Evolutionary conservation across 1,140 invertebrate species (phyloP), one percentile per base, ranked within the genome.

Genomic region (Euglossa dilemma): DNA sequence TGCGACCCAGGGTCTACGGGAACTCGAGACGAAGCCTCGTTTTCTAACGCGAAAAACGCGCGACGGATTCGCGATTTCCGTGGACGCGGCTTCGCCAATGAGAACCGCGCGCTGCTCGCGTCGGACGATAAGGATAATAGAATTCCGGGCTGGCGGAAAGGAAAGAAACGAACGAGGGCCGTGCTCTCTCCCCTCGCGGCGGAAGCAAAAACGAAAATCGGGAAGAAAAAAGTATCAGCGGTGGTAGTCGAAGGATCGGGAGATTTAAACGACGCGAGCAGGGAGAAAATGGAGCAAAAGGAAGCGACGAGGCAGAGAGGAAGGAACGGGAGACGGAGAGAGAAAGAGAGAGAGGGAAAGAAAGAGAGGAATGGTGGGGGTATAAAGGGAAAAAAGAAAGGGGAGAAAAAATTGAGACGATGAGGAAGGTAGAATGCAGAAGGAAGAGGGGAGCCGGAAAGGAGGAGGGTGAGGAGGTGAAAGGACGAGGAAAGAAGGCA

Each of bases 391-490:
- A 56, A 18, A 56, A 59, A 57, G 50, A 52, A 73, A 71, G 71
- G 52, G 59, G 43, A 73, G 74, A 83, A 71, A 72, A 73, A 67
- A 70, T 74, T 50, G 70, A 85, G 69, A 78, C 69, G 74, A 77
- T 56, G 67, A 73, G 36, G 69, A 83, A 66, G 80, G 73, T 67
- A 83, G 86, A 87, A 79, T 23, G 59, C 63, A 75, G 70, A 63
- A 73, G 69, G 73, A 85, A 82, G 80, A 72, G 71, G 61, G 56
- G n/a, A 66, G 84, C 54, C 45, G 74, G 66, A 81, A 74, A 71
- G 81, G 77, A 47, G 20, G 20, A 67, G 57, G n/a, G 45, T 36
- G 84, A 47, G 47, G 64, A 86, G 59, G 78, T n/a, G 80, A 87
- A 80, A 57, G 86, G 59, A 59, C 25, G 57, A 87, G 66, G 72